Evolutionary conservation across 2,888 invertebrate genomes (phyloP).

Genomic region (Hypercompe scribonia): DNA sequence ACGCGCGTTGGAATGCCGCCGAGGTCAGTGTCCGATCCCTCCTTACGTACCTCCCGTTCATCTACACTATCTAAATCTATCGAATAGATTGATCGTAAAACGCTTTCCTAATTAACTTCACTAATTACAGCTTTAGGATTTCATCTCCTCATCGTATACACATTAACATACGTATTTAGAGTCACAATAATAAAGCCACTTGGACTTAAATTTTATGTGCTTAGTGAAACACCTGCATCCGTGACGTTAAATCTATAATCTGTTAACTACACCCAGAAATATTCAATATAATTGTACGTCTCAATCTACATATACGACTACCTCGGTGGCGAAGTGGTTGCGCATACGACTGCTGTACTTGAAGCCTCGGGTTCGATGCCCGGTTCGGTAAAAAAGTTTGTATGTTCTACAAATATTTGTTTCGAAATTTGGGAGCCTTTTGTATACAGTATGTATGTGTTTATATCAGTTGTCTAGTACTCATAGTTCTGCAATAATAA

Average conservation of each 20-base stretch:
- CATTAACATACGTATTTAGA: not conserved
- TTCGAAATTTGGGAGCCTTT: too few relatives aligned
- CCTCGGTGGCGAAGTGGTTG: too few relatives aligned
- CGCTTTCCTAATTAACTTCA: slow-evolving; percentile 66
- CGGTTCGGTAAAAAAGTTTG: too few relatives aligned
- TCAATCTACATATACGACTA: too few relatives aligned
- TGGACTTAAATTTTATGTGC: not conserved
- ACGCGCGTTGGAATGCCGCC: slow-evolving; percentile 78
- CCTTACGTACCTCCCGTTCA: slow-evolving; percentile 61
- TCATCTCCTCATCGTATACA: slow-evolving; percentile 15
- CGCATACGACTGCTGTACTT: too few relatives aligned
- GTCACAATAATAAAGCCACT: slow-evolving; percentile 4
- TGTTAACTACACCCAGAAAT: not conserved
- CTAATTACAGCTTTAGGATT: slow-evolving; percentile 49
- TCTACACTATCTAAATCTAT: slow-evolving; percentile 78
- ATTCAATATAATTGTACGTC: not conserved
- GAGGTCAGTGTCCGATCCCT: slow-evolving; percentile 81
- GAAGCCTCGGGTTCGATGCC: too few relatives aligned
- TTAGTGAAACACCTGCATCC: too few relatives aligned
- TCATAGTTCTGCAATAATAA: too few relatives aligned
- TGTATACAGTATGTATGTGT: too few relatives aligned
- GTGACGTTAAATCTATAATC: not conserved
- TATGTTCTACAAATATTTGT: too few relatives aligned
- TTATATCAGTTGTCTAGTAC: too few relatives aligned
- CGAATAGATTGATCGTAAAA: slow-evolving; percentile 79